A percentile compares a stretch with the other conserved stretches of the same genome.
These are phyloP conservation scores for Takifugu flavidus DNA, from an alignment of 2,113 vertebrate species.

Conservation along the genomic window DNA sequence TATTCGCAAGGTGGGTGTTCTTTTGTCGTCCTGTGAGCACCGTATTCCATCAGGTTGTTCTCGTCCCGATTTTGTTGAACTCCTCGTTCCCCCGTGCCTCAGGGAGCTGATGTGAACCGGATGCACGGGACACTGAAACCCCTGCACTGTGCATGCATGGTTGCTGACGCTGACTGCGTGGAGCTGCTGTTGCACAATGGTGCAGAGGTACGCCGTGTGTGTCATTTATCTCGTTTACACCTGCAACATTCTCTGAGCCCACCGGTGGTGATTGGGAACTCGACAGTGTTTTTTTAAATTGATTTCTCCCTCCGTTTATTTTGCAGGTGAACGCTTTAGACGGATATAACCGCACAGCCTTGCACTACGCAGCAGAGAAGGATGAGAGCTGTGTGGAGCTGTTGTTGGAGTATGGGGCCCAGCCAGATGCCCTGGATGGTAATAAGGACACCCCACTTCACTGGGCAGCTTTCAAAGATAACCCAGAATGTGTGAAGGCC, in stretches of 20 bases:
- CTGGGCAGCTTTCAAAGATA: slow-evolving; percentile 97
- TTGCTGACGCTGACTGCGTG: slow-evolving; percentile 91
- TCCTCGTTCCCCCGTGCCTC: not conserved
- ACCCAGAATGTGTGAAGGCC: slow-evolving; percentile 85
- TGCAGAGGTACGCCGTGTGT: slow-evolving; percentile 80
- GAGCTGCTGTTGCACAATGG: slow-evolving; percentile 94
- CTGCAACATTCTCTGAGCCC: not conserved
- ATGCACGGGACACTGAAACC: slow-evolving; percentile 95
- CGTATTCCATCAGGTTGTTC: not conserved
- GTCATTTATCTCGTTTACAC: not conserved
- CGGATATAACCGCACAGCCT: slow-evolving; percentile 93
- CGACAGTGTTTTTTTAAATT: not conserved
- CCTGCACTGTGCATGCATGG: slow-evolving; percentile 97
- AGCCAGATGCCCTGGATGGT: slow-evolving; percentile 87
- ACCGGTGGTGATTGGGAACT: too few species aligned
- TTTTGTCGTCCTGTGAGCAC: not conserved
- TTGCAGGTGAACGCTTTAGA: slow-evolving; percentile 91
- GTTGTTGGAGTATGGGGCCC: slow-evolving; percentile 88
- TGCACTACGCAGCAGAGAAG: slow-evolving; percentile 95
- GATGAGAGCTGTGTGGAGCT: slow-evolving; percentile 93
- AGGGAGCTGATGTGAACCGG: slow-evolving; percentile 96
- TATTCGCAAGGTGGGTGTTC: slow-evolving; percentile 83
- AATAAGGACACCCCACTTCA: slow-evolving; percentile 96
- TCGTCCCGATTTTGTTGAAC: not conserved
- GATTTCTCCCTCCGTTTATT: slow-evolving; percentile 1